Percentiles rank a stretch among this genome's conserved stretches.
Conservation (phyloP, 1,140 invertebrate genomes). For the Augochlora pura region DNA sequence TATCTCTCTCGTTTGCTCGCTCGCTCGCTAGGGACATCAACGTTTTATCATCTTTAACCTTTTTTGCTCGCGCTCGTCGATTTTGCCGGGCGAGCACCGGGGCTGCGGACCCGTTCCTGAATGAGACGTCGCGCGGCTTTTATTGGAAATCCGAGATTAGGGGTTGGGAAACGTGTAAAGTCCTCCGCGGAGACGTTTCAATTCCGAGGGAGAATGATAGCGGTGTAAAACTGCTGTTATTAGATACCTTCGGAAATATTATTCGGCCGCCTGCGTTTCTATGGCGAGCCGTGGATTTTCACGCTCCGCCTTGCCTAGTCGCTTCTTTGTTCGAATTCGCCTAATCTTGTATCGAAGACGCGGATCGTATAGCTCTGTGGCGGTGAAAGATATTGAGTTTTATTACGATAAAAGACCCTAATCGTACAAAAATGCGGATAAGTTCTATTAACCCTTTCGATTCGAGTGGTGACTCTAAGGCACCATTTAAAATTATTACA, state of each 20-base stretch:
- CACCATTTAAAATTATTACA: too few relatives aligned
- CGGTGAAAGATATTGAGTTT: too few relatives aligned
- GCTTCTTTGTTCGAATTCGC: too few relatives aligned
- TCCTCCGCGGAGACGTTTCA: not conserved
- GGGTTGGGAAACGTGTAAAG: slow-evolving; percentile 1
- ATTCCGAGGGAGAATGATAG: slow-evolving; percentile 1
- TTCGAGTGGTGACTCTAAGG: too few relatives aligned
- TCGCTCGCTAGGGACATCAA: not conserved
- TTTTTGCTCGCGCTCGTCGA: not conserved
- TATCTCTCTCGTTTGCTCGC: too few relatives aligned
- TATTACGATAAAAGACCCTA: too few relatives aligned
- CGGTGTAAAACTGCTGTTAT: not conserved
- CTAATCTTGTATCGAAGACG: too few relatives aligned
- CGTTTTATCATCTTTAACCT: not conserved
- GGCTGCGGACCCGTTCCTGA: slow-evolving; percentile 5
- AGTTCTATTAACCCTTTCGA: too few relatives aligned
- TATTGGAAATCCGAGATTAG: slow-evolving; percentile 9
- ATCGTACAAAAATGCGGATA: too few relatives aligned
- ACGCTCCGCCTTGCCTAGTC: too few relatives aligned
- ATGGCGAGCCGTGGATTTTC: too few relatives aligned
- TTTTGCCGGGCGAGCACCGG: not conserved
- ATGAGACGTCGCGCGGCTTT: slow-evolving; percentile 5
- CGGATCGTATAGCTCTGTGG: too few relatives aligned
- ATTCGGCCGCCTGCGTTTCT: not conserved
- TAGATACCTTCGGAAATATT: not conserved